A percentile compares a stretch with the other conserved stretches of the same genome.
Conservation (phyloP, 2,113 vertebrate species). For the Atractosteus spatula region DNA sequence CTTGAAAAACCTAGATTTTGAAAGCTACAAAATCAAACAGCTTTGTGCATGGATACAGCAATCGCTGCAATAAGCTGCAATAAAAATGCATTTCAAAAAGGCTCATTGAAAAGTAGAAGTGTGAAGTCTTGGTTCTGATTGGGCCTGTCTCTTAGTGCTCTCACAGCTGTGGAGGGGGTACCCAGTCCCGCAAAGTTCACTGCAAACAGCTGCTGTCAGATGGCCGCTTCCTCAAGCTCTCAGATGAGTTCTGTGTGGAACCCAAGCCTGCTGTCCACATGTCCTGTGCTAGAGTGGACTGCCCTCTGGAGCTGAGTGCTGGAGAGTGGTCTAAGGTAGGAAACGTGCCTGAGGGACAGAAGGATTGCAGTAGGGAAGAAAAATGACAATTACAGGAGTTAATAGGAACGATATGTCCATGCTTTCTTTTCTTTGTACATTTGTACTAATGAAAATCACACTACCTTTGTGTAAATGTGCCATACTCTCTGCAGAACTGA, state of each 20-base stretch:
- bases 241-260: constrained; percentile 65
- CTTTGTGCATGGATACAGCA: too few relatives aligned
- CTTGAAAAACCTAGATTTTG: too few relatives aligned
- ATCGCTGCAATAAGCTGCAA: too few relatives aligned
- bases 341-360: not conserved
- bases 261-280: constrained; percentile 58
- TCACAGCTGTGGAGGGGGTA: constrained; percentile 78
- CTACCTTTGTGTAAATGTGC: too few relatives aligned
- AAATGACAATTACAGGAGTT: too few relatives aligned
- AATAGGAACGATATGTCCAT: too few relatives aligned
- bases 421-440: too few relatives aligned
- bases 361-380: not conserved
- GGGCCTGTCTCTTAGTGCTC: constrained; percentile 69
- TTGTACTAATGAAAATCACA: too few relatives aligned
- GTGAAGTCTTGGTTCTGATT: not conserved
- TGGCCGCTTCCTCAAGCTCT: constrained; percentile 72
- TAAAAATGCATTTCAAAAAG: too few relatives aligned
- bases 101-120: too few relatives aligned
- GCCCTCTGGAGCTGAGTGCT: constrained; percentile 66
- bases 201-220: constrained; percentile 83
- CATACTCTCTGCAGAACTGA: too few relatives aligned
- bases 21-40: too few relatives aligned
- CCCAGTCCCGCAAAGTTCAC: constrained; percentile 73
- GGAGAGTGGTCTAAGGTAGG: constrained; percentile 86
- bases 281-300: constrained; percentile 73